Percentiles rank a stretch among this genome's conserved stretches.
Evolutionary conservation across 2,797 vertebrate genomes (phyloP).

Genomic region (Acanthopagrus latus): DNA sequence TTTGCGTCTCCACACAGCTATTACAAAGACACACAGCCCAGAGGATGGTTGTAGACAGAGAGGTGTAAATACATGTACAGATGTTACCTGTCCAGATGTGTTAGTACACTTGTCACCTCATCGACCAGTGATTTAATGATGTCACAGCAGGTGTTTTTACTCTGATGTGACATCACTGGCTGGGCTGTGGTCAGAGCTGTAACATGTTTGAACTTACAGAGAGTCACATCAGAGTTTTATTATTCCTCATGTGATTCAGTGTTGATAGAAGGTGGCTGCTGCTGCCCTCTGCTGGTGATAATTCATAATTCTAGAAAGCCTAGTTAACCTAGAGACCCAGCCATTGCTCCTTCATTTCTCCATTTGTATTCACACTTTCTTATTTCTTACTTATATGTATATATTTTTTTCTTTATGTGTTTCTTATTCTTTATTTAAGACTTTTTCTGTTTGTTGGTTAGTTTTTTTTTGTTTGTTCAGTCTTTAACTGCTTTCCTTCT

Average conservation of each 20-base stretch:
- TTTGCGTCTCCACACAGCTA: slow-evolving; percentile 87
- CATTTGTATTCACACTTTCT: slow-evolving; percentile 18
- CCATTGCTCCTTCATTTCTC: background rate
- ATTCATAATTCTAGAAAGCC: background rate
- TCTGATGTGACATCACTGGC: background rate
- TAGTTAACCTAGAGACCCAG: no score
- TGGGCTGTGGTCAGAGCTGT: background rate
- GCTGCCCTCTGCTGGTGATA: slow-evolving; percentile 64
- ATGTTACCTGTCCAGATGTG: background rate
- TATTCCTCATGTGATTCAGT: background rate
- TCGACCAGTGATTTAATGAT: background rate
- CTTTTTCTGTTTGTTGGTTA: background rate
- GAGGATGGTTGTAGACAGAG: slow-evolving; percentile 89
- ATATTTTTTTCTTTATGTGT: slow-evolving; percentile 5
- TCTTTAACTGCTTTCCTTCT: slow-evolving; percentile 27
- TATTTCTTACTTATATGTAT: background rate
- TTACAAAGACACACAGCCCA: slow-evolving; percentile 89
- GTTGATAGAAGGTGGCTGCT: background rate
- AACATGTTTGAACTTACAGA: background rate
- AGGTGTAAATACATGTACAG: background rate
- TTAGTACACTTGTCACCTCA: background rate
- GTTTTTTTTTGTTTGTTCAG: slow-evolving; percentile 6
- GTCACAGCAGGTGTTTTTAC: slow-evolving; percentile 6
- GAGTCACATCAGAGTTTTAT: background rate
- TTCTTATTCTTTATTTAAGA: slow-evolving; percentile 4